Percentiles rank a stretch among this genome's conserved stretches.
These are phyloP conservation scores for Sus cebifrons DNA, from an alignment of 2,797 vertebrate species.

Conservation along the genomic window DNA sequence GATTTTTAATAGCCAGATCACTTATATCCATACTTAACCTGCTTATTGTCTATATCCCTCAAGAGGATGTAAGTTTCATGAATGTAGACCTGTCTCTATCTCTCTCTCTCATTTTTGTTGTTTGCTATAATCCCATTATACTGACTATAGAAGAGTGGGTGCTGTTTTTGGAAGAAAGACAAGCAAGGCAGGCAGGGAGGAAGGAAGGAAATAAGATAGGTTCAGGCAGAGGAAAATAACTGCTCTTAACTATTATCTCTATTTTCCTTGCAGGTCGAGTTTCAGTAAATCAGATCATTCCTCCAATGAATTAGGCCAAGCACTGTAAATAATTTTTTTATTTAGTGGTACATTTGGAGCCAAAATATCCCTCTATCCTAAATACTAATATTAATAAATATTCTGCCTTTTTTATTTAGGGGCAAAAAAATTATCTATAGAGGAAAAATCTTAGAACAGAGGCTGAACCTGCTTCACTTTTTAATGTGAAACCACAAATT, in stretches of 20 bases:
- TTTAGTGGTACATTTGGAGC: not conserved
- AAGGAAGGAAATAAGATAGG: not conserved
- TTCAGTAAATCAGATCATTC: not conserved
- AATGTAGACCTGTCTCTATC: not conserved
- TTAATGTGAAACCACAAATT: not conserved
- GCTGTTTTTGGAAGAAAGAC: not conserved
- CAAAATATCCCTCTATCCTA: slow-evolving; percentile 2
- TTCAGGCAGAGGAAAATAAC: not conserved
- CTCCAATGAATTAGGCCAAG: not conserved
- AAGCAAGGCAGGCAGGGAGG: not conserved
- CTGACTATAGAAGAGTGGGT: not conserved
- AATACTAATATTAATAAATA: slow-evolving; percentile 42
- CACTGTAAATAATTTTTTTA: not conserved
- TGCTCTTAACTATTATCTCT: not conserved
- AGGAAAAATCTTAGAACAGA: not conserved
- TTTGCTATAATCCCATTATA: not conserved
- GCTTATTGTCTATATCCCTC: not conserved
- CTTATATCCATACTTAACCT: not conserved
- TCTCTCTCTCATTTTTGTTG: not conserved
- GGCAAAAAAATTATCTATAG: not conserved
- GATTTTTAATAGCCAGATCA: not conserved
- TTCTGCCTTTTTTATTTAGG: slow-evolving; percentile 26
- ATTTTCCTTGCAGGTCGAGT: not conserved
- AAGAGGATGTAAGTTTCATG: not conserved
- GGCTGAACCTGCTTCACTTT: not conserved